A percentile compares a stretch with the other conserved stretches of the same genome.
Evolutionary conservation across 2,113 vertebrate species (phyloP).

Genomic region (Sula dactylatra): DNA sequence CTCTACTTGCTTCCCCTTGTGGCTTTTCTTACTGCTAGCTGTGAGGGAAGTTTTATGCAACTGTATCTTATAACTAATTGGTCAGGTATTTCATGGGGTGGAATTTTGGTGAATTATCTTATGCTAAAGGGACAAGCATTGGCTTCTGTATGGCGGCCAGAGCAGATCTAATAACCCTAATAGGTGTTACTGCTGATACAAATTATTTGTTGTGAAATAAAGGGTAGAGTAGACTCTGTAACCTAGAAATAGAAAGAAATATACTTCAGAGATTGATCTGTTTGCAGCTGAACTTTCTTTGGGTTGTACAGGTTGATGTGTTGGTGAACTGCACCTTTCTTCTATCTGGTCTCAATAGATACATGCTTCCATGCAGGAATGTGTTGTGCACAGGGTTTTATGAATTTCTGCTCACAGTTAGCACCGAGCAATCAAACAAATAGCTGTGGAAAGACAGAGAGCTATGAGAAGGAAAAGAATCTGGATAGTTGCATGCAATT

Average conservation of each 20-base stretch:
- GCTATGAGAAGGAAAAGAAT: not conserved
- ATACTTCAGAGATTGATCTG: not conserved
- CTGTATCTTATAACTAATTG: not conserved
- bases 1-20: not conserved
- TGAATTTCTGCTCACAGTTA: not conserved
- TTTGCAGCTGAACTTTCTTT: not conserved
- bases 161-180: not conserved
- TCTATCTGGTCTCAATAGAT: not conserved
- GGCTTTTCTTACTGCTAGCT: not conserved
- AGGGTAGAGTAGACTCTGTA: not conserved
- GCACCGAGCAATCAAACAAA: not conserved
- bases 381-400: accelerated
- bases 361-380: not conserved
- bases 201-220: not conserved
- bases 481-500: not conserved
- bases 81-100: not conserved
- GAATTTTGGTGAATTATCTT: not conserved
- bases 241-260: not conserved
- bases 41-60: not conserved
- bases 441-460: not conserved
- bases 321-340: not conserved
- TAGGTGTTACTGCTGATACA: not conserved
- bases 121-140: not conserved
- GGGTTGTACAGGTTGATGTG: not conserved
- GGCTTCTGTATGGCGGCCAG: not conserved